Conservation (phyloP, 2,888 invertebrate genomes). For the Toxonevra muliebris region DNA sequence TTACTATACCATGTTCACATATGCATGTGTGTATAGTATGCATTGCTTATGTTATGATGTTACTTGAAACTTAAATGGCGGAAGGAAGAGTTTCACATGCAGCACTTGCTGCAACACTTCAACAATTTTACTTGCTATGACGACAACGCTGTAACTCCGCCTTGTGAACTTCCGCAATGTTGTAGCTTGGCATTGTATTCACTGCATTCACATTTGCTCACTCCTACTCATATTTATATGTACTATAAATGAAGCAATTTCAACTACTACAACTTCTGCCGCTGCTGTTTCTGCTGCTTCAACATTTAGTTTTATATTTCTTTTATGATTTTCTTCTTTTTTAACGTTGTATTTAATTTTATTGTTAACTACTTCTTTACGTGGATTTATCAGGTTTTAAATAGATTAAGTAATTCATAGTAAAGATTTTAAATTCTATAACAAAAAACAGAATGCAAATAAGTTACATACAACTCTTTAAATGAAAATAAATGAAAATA, state of each 20-base stretch:
- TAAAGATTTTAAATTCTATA: not conserved
- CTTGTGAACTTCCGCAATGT: not conserved
- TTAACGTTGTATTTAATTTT: slow-evolving; percentile 6
- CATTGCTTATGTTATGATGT: slow-evolving; percentile 1
- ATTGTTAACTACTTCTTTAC: slow-evolving; percentile 10
- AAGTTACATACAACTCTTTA: too few species aligned
- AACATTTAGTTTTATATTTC: too few species aligned
- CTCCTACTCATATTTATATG: not conserved
- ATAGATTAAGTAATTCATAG: slow-evolving; percentile 23
- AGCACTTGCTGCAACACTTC: not conserved
- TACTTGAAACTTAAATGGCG: slow-evolving; percentile 32
- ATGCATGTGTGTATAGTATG: too few species aligned
- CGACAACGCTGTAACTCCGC: not conserved
- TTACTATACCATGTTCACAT: too few species aligned
- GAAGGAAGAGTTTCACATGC: slow-evolving; percentile 22
- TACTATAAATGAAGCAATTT: not conserved
- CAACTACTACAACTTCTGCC: too few species aligned
- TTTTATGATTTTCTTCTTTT: too few species aligned
- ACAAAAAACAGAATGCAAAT: not conserved
- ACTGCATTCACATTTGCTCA: not conserved
- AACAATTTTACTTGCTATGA: too few species aligned
- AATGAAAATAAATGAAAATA: too few species aligned
- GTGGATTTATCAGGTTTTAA: slow-evolving; percentile 26
- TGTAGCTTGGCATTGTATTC: not conserved
- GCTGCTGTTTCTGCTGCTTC: too few species aligned